phyloP scores from a whole-genome alignment of 2,113 vertebrate species.

The Oostethus manadensis region DNA sequence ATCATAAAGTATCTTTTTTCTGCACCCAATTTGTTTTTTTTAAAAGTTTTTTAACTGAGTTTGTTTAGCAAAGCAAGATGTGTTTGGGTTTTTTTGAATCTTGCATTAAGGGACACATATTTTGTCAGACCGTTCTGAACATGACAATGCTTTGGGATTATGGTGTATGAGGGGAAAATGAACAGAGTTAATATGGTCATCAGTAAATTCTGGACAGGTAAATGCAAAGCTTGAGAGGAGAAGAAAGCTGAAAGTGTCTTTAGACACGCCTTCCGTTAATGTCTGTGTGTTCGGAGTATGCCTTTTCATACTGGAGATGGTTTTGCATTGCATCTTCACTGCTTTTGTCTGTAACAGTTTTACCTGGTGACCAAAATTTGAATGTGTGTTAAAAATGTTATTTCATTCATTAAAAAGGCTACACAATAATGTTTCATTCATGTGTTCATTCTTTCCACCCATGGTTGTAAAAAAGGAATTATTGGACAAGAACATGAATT shows the following conservation, averaged over 20 bases:
- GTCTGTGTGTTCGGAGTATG: constrained; percentile 9
- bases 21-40: neutral
- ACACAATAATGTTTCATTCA: constrained; percentile 16
- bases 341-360: constrained; percentile 39
- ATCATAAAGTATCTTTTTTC: constrained; percentile 26
- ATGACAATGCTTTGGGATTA: constrained; percentile 12
- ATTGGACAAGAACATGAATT: neutral
- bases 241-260: too few relatives aligned
- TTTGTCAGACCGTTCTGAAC: constrained; percentile 12
- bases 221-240: too few relatives aligned
- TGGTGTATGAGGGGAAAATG: constrained; percentile 5
- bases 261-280: constrained; percentile 6
- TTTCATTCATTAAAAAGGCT: constrained; percentile 55
- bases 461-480: neutral
- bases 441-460: neutral
- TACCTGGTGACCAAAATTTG: constrained; percentile 56
- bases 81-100: constrained; percentile 32
- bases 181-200: too few relatives aligned
- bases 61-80: constrained; percentile 14
- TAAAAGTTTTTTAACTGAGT: neutral
- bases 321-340: constrained; percentile 28
- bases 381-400: constrained; percentile 34
- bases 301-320: constrained; percentile 4
- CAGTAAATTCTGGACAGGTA: too few relatives aligned
- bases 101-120: constrained; percentile 22